Evolutionary conservation across 2,797 vertebrate genomes (phyloP).

Genomic region (Botia kubotai): DNA sequence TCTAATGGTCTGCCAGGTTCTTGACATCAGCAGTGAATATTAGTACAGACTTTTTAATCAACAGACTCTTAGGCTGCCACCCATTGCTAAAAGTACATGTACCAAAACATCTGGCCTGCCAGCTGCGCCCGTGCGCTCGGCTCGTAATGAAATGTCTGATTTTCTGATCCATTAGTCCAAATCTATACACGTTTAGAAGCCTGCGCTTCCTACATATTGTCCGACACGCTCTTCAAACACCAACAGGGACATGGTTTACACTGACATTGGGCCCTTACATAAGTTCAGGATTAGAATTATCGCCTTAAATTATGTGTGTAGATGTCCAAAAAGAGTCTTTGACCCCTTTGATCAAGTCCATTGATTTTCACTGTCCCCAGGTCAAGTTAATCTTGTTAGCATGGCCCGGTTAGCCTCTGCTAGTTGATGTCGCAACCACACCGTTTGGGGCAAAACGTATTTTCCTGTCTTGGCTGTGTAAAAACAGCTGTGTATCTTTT

Average conservation of each 20-base stretch:
- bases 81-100: slow-evolving; percentile 46
- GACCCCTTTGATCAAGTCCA: not conserved
- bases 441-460: too few relatives aligned
- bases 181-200: slow-evolving; percentile 48
- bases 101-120: slow-evolving; percentile 58
- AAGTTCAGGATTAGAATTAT: not conserved
- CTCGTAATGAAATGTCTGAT: slow-evolving; percentile 52
- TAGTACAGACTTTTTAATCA: slow-evolving; percentile 65
- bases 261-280: not conserved
- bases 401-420: not conserved
- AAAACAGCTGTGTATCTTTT: too few relatives aligned
- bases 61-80: slow-evolving; percentile 48
- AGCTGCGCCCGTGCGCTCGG: slow-evolving; percentile 29
- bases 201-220: slow-evolving; percentile 34
- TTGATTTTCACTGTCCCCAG: not conserved
- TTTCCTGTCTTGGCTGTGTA: too few relatives aligned
- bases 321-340: not conserved
- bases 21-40: slow-evolving; percentile 57
- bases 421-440: not conserved
- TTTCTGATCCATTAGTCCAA: slow-evolving; percentile 61
- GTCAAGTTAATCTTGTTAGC: not conserved
- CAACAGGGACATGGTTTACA: slow-evolving; percentile 2
- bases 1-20: slow-evolving; percentile 57
- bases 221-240: slow-evolving; percentile 31
- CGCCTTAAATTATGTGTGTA: not conserved